A percentile compares a stretch with the other conserved stretches of the same genome.
phyloP scores from a whole-genome alignment of 2,113 vertebrate genomes.

The Python bivittatus region DNA sequence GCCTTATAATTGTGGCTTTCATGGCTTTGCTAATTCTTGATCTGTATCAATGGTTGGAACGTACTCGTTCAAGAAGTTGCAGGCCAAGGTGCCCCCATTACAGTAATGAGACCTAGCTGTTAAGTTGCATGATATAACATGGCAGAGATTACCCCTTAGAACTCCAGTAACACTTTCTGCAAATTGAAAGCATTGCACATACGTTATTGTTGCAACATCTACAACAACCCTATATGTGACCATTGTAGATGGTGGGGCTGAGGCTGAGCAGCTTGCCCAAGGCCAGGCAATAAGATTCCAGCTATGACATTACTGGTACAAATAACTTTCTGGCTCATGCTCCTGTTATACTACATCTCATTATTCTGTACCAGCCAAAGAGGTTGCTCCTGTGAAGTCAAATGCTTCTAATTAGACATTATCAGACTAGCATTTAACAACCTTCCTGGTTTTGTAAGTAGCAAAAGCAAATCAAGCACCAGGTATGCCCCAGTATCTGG shows the following conservation, averaged over 20 bases:
- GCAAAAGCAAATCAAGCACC: neutral
- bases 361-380: neutral
- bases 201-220: neutral
- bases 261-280: neutral
- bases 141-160: neutral
- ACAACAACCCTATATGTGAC: neutral
- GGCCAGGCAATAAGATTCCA: neutral
- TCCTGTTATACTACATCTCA: neutral
- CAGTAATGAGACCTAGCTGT: neutral
- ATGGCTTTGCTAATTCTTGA: neutral
- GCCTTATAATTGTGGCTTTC: neutral
- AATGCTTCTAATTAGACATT: neutral
- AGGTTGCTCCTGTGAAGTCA: neutral
- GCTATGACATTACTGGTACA: neutral
- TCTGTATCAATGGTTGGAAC: neutral
- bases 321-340: neutral
- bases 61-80: neutral
- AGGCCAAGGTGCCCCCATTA: neutral
- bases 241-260: neutral
- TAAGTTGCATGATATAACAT: neutral
- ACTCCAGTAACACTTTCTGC: neutral
- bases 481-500: neutral
- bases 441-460: neutral
- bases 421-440: neutral
- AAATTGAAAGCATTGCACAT: neutral